These are phyloP conservation scores for Dichetophora obliterata DNA, from an alignment of 2,888 invertebrate genomes.

Conservation along the genomic window DNA sequence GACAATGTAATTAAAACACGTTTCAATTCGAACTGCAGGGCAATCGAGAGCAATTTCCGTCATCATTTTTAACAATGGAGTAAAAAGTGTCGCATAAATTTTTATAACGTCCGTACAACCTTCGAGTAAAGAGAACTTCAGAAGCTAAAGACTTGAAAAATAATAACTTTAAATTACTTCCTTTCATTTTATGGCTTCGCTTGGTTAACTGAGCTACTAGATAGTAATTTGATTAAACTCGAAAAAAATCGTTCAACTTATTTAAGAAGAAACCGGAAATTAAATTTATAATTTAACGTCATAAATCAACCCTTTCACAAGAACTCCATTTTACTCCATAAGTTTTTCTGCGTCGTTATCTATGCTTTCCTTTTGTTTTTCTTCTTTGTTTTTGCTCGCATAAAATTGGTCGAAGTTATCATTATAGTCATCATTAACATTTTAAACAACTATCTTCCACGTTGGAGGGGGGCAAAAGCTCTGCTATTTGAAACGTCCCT, in stretches of 20 bases:
- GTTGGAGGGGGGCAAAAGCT: too few relatives aligned
- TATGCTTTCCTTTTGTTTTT: not conserved
- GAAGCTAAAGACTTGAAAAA: too few relatives aligned
- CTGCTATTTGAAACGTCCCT: too few relatives aligned
- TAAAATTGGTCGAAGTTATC: not conserved
- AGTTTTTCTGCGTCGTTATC: not conserved
- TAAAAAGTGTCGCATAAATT: too few relatives aligned
- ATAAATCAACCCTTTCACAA: too few relatives aligned
- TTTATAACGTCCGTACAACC: too few relatives aligned
- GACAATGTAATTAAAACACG: slow-evolving; percentile 19
- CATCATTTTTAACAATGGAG: not conserved
- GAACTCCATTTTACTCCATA: too few relatives aligned
- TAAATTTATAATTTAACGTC: slow-evolving; percentile 1
- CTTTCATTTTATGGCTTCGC: too few relatives aligned
- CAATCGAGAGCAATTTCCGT: slow-evolving; percentile 5
- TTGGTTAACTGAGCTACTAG: too few relatives aligned
- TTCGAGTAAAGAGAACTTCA: too few relatives aligned
- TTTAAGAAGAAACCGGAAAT: slow-evolving; percentile 10
- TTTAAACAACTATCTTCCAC: not conserved
- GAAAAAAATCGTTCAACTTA: not conserved
- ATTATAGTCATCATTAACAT: slow-evolving; percentile 8
- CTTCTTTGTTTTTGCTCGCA: not conserved
- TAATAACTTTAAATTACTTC: too few relatives aligned
- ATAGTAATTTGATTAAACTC: not conserved
- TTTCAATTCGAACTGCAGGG: not conserved